Evolutionary conservation across 2,888 invertebrate species (phyloP).

Genomic region (Sepioteuthis lessoniana): DNA sequence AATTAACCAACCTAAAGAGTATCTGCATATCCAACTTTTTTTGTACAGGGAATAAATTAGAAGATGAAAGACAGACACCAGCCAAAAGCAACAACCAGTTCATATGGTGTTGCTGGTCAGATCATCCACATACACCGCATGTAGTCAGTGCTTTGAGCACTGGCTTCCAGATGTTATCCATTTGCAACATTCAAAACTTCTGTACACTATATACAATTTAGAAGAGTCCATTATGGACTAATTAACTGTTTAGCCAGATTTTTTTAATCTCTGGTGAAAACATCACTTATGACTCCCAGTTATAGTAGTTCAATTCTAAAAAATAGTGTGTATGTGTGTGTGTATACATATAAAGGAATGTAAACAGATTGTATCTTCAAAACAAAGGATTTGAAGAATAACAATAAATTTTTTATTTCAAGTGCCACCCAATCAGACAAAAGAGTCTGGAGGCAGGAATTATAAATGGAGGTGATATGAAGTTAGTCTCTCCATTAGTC

Average conservation of each 20-base stretch:
- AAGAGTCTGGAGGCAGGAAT: not conserved
- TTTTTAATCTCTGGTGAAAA: not conserved
- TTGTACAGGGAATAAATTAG: slow-evolving; percentile 18
- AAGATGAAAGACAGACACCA: not conserved
- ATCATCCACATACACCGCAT: not conserved
- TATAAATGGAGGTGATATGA: not conserved
- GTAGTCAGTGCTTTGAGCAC: not conserved
- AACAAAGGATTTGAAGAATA: not conserved
- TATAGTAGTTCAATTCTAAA: slow-evolving; percentile 35
- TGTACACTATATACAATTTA: slow-evolving; percentile 38
- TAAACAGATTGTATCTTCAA: slow-evolving; percentile 38
- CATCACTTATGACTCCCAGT: slow-evolving; percentile 10
- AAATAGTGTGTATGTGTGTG: not conserved
- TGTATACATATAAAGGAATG: slow-evolving; percentile 47
- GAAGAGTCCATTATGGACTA: slow-evolving; percentile 47
- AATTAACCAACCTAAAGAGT: not conserved
- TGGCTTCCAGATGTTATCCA: slow-evolving; percentile 15
- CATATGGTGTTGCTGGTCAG: not conserved
- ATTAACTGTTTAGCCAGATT: slow-evolving; percentile 44
- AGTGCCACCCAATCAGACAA: slow-evolving; percentile 16
- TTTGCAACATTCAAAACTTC: slow-evolving; percentile 41
- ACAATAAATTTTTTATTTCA: not conserved
- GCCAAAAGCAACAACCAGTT: not conserved
- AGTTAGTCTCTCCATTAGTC: not conserved
- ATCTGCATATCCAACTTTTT: not conserved